Percentiles rank a stretch among this genome's conserved stretches.
Evolutionary conservation across 2,797 vertebrate species (phyloP).

Genomic region (Melanotaenia boesemani): DNA sequence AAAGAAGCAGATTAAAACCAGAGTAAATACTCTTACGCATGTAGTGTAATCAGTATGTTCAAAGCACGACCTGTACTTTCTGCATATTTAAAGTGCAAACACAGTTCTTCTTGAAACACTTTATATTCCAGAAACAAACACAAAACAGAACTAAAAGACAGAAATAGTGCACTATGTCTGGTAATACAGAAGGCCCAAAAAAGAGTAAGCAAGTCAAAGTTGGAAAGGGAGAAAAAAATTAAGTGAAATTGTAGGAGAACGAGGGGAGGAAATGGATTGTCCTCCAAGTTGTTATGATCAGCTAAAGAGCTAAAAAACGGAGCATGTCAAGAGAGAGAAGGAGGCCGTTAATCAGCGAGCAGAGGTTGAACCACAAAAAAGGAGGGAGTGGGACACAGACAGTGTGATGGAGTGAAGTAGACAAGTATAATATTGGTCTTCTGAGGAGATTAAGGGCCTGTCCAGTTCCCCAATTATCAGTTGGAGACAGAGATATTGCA

Average conservation of each 20-base stretch:
- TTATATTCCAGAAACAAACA: background rate
- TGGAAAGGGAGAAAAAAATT: conserved; percentile 4
- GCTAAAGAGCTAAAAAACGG: conserved; percentile 69
- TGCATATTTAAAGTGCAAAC: background rate
- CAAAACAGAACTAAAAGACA: background rate
- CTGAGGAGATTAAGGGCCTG: conserved; percentile 60
- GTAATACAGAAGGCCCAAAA: background rate
- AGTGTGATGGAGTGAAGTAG: conserved; percentile 33
- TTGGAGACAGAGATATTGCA: conserved; percentile 29
- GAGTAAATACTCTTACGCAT: background rate
- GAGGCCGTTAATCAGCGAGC: conserved; percentile 68
- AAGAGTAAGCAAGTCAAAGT: conserved; percentile 4
- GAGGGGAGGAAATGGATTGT: conserved; percentile 64
- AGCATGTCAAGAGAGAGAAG: conserved; percentile 53
- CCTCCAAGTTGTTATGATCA: conserved; percentile 55
- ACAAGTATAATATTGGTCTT: conserved; percentile 59
- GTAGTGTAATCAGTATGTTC: background rate
- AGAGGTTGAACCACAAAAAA: conserved; percentile 45
- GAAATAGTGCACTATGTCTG: background rate
- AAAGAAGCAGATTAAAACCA: background rate
- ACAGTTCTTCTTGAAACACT: background rate
- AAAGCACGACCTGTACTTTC: background rate
- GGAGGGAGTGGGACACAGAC: conserved; percentile 15
- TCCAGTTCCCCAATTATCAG: conserved; percentile 45
- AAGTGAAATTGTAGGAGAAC: conserved; percentile 14